Evolutionary conservation across 2,888 invertebrate species (phyloP).

Genomic region (Protophormia terraenovae): DNA sequence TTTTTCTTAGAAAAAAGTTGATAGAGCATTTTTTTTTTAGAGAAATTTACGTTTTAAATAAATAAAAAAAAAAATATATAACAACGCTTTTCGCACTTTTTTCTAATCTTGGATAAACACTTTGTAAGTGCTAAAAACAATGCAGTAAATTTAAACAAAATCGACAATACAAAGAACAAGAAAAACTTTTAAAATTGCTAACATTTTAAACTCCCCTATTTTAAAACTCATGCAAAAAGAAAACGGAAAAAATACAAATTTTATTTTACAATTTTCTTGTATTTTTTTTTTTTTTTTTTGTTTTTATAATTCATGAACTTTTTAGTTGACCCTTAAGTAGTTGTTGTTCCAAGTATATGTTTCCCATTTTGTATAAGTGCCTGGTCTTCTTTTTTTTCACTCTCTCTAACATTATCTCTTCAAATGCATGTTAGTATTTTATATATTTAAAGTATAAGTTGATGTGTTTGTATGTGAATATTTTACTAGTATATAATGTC

Average conservation of each 20-base stretch:
- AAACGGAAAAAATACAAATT: slow-evolving; percentile 19
- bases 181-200: not conserved
- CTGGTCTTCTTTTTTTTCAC: slow-evolving; percentile 13
- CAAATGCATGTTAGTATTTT: slow-evolving; percentile 10
- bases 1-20: not conserved
- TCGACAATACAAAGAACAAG: not conserved
- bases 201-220: slow-evolving; percentile 1
- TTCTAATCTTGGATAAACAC: not conserved
- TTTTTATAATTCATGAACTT: slow-evolving; percentile 63
- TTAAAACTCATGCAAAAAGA: not conserved
- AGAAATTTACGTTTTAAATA: not conserved
- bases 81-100: not conserved
- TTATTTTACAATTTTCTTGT: slow-evolving; percentile 16
- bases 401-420: slow-evolving; percentile 23
- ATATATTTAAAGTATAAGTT: not conserved
- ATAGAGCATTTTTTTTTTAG: not conserved
- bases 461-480: not conserved
- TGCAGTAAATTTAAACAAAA: slow-evolving; percentile 3
- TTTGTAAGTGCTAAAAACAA: slow-evolving; percentile 1
- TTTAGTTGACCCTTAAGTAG: slow-evolving; percentile 63
- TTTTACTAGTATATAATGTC: slow-evolving; percentile 7
- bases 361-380: not conserved
- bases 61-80: not conserved
- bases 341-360: not conserved
- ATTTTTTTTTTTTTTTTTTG: slow-evolving; percentile 3